Evolutionary conservation across 2,888 invertebrate genomes (phyloP).

Genomic region (Drosophila bunnanda): DNA sequence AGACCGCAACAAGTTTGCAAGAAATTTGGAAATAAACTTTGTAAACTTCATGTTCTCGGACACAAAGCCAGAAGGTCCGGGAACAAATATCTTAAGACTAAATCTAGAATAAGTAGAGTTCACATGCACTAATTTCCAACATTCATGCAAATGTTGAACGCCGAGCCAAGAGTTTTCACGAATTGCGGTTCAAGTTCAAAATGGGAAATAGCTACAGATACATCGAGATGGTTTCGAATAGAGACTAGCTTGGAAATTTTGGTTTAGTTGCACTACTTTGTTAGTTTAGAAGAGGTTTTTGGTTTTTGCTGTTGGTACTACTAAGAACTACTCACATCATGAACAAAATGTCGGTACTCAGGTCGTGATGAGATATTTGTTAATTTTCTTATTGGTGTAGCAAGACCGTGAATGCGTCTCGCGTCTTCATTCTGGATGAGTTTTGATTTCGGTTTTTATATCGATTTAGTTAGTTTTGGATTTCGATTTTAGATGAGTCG

Average conservation of each 20-base stretch:
- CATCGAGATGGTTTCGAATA: constrained; percentile 14
- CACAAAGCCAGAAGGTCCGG: background rate
- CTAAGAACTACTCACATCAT: constrained; percentile 85
- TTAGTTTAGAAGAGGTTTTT: constrained; percentile 42
- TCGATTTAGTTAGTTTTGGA: constrained; percentile 49
- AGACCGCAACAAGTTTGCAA: background rate
- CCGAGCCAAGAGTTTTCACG: background rate
- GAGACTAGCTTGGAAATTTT: constrained; percentile 21
- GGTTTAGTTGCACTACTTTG: constrained; percentile 53
- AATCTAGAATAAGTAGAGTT: background rate
- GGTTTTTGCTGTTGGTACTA: constrained; percentile 53
- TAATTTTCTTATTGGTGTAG: constrained; percentile 85
- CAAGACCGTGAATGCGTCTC: constrained; percentile 85
- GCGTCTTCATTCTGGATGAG: constrained; percentile 85
- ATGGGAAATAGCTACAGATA: constrained; percentile 12
- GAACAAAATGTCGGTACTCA: constrained; percentile 85
- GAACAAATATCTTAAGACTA: background rate
- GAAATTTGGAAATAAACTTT: background rate
- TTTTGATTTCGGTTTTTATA: constrained; percentile 67
- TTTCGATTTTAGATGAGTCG: constrained; percentile 51
- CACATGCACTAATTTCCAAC: constrained; percentile 23
- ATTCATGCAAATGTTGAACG: constrained; percentile 11
- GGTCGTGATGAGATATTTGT: constrained; percentile 85
- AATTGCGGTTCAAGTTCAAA: constrained; percentile 2
- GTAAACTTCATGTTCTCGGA: background rate